Conservation (phyloP, 2,113 vertebrate species). For the Thamnaconus septentrionalis region DNA sequence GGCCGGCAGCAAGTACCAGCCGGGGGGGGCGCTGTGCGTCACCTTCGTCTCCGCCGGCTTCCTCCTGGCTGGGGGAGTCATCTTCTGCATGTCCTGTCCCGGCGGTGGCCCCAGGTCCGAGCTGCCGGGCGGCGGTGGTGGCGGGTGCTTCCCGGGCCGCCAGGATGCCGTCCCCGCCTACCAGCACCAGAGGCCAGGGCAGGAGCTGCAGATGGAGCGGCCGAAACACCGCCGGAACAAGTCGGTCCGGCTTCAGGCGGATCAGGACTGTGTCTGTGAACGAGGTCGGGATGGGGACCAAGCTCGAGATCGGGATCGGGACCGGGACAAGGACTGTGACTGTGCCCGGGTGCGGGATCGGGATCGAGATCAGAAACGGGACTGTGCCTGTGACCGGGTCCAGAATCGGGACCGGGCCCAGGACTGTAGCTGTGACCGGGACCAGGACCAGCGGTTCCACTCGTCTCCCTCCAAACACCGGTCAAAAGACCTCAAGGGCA, state of each 20-base stretch:
- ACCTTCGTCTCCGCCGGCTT: constrained; percentile 87
- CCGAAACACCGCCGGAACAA: constrained; percentile 32
- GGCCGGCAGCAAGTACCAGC: constrained; percentile 85
- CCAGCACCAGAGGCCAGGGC: constrained; percentile 3
- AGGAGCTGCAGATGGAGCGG: constrained; percentile 25
- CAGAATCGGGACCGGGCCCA: too few relatives aligned
- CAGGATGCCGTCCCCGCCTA: constrained; percentile 49
- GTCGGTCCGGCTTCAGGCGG: constrained; percentile 34
- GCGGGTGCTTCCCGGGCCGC: constrained; percentile 22
- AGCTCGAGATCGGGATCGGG: not conserved
- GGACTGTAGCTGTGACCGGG: too few relatives aligned
- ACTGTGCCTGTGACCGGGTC: too few relatives aligned
- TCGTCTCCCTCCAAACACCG: constrained; percentile 52
- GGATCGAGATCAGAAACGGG: too few relatives aligned
- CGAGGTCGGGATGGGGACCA: too few relatives aligned
- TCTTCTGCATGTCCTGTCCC: constrained; percentile 86
- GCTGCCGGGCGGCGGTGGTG: not conserved
- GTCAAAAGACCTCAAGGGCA: constrained; percentile 68
- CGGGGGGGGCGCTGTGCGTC: constrained; percentile 86
- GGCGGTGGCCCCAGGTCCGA: constrained; percentile 48
- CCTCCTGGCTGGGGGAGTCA: constrained; percentile 82
- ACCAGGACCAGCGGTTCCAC: constrained; percentile 33
- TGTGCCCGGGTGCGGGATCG: too few relatives aligned
- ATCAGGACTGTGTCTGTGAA: not conserved
- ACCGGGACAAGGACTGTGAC: not conserved